phyloP scores from a whole-genome alignment of 2,797 vertebrate species.

The Gallinago solitaria region DNA sequence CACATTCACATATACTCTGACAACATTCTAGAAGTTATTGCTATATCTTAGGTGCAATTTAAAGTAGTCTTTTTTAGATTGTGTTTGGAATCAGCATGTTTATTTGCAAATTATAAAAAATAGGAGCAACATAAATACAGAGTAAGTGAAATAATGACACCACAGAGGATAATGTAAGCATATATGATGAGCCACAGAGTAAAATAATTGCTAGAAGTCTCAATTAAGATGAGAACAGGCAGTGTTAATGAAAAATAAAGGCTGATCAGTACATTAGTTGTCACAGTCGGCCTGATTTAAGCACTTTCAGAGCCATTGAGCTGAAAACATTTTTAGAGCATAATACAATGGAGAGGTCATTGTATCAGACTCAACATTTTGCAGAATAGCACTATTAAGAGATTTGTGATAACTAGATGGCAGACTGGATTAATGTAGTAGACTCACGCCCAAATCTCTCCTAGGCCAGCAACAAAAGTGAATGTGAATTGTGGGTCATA shows the following conservation, averaged over 20 bases:
- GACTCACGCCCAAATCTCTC: conserved; percentile 4
- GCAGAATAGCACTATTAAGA: conserved; percentile 32
- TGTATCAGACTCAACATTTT: conserved; percentile 31
- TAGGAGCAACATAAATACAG: not conserved
- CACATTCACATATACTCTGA: not conserved
- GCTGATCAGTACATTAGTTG: not conserved
- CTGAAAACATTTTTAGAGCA: conserved; percentile 50
- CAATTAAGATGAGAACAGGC: conserved; percentile 18
- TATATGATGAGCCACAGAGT: not conserved
- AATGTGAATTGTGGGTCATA: not conserved
- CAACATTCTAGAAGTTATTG: not conserved
- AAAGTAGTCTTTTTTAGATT: not conserved
- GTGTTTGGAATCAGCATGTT: not conserved
- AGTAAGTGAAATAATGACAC: not conserved
- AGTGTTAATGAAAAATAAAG: conserved; percentile 26
- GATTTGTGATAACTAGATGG: conserved; percentile 29
- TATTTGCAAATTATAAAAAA: not conserved
- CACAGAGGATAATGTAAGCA: not conserved
- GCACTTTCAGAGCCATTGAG: conserved; percentile 46
- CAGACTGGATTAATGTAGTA: conserved; percentile 25
- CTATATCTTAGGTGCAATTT: not conserved
- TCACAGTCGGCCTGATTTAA: conserved; percentile 12
- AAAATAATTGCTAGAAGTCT: not conserved
- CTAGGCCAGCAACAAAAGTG: not conserved
- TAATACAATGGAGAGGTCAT: conserved; percentile 22